A percentile compares a stretch with the other conserved stretches of the same genome.
Evolutionary conservation across 2,888 invertebrate genomes (phyloP).

Genomic region (Lacanobia oleracea): DNA sequence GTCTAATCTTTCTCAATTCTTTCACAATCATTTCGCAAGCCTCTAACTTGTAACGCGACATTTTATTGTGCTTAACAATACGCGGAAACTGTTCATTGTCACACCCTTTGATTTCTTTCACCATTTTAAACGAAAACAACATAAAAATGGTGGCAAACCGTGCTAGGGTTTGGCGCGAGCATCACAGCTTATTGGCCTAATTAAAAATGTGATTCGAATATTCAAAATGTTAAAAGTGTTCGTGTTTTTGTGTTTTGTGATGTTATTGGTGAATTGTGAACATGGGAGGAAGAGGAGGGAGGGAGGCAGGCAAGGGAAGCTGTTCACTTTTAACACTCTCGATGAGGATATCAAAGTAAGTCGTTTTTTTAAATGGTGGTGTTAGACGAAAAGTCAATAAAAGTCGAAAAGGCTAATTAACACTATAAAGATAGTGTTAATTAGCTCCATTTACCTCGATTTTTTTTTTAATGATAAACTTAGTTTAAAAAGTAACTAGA

Average conservation of each 20-base stretch:
- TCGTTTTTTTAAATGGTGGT: slow-evolving; percentile 48
- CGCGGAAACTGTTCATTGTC: slow-evolving; percentile 78
- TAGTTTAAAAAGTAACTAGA: neutral
- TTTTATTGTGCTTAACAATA: slow-evolving; percentile 78
- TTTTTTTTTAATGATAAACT: neutral
- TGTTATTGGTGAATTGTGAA: slow-evolving; percentile 68
- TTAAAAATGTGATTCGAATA: slow-evolving; percentile 63
- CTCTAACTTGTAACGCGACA: slow-evolving; percentile 66
- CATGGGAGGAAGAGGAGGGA: slow-evolving; percentile 59
- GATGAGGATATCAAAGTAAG: slow-evolving; percentile 90
- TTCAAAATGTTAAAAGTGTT: slow-evolving; percentile 71
- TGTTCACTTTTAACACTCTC: slow-evolving; percentile 90
- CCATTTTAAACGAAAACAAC: slow-evolving; percentile 77
- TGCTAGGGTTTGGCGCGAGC: slow-evolving; percentile 69
- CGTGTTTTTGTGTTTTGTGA: slow-evolving; percentile 62
- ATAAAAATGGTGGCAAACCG: slow-evolving; percentile 77
- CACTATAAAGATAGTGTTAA: no score
- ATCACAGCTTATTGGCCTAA: slow-evolving; percentile 74
- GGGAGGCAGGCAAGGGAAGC: slow-evolving; percentile 76
- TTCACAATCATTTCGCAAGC: slow-evolving; percentile 42
- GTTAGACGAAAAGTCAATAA: no score
- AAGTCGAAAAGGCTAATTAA: no score
- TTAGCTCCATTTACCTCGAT: neutral
- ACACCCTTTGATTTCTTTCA: slow-evolving; percentile 73
- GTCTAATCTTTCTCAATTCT: slow-evolving; percentile 54